Evolutionary conservation across 2,113 vertebrate species (phyloP), one percentile per base, ranked within the genome.

Genomic region (Condylura cristata): DNA sequence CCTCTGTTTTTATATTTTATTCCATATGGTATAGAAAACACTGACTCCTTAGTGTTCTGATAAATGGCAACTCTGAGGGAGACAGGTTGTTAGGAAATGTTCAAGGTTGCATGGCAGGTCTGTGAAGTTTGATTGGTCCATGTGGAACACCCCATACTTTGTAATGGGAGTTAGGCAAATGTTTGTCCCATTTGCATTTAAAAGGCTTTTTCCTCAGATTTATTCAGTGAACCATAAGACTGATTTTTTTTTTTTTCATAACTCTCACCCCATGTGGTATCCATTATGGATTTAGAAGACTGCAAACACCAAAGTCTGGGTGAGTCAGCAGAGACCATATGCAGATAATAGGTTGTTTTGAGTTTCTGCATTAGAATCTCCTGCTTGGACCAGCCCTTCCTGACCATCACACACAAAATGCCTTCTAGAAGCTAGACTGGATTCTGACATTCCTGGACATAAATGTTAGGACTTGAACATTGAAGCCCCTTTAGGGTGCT

Each of bases 101-200:
- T 78, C 72, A 82, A 79, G 71, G 56, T 61, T 60, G 34, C 66
- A 87, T 34, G 72, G 85, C 71, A 96, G 88, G 83, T 93, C 68
- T 97, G 44, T 66, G 91, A 93, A 94, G 89, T 95, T 96, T 95
- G 86, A 94, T 90, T 95, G 81, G 93, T 92, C 53, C 95, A 96
- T 56, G 63, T 68, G 68, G 98, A 76, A 97, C 97, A 94, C 91
- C 96, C 89, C 97, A 95, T 97, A 93, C 97, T 97, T 95, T 88
- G 81, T 60, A 97, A 89, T n/a, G 86, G 88, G 96, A 97, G 53
- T 48, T 61, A 92, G 93, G 82, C 86, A 96, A 85, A 44, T 82
- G 48, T 88, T 97, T 97, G 37, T 89, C 51, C 78, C 79, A 96
- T 74, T 95, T 97, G 1, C 5, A 53, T 90, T 90, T 76, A 82